Evolutionary conservation across 92 coral and sea anemone genomes (phyloP), one percentile per base, ranked within the genome.

Genomic region (Phenganax stokvisi): DNA sequence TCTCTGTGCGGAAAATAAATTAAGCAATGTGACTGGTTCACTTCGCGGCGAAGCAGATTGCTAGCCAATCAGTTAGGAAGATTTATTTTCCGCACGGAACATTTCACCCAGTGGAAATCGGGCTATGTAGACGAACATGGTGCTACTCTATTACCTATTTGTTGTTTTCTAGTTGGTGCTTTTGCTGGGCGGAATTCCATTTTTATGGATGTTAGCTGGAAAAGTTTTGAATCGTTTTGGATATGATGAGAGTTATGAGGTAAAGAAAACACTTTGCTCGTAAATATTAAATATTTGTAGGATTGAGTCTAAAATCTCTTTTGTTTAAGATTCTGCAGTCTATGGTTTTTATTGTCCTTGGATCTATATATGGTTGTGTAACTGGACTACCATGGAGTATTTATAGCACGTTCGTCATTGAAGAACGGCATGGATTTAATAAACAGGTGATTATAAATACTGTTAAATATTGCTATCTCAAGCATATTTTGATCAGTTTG

Each of bases 351-450:
- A 68, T 88, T 29, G 1, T 91, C 15, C 79, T 88, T 54, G 94
- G 80, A 7, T 84, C 87, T 28, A 47, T 90, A 12, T 92, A 88
- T 81, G 89, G 92, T 75, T 85, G 93, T 3, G 56, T 92, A 54
- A 94, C 97, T 63, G 97, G 88, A 44, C 76, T 92, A 65, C 98
- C 98, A 1, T 92, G 94, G 97, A 85, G 90, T 59, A 84, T 94
- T 5, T 94, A 94, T 66, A 92, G 91, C 44, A 94, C 98, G 37
- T 94, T 94, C 88, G 97, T 94, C 13, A 92, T 94, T n/a, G 98
- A 94, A 78, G 97, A 94, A 86, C 89, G 81, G 68, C 98, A 94
- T 85, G 98, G 98, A 28, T 94, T 94, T 81, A 94, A 94, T 75
- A 94, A 94, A 65, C 98, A 94, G 98, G 98, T 94, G 70, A n/a